Base-by-base conservation (phyloP, 2,797 vertebrate species). In the Hypotaenidia philippensis region DNA sequence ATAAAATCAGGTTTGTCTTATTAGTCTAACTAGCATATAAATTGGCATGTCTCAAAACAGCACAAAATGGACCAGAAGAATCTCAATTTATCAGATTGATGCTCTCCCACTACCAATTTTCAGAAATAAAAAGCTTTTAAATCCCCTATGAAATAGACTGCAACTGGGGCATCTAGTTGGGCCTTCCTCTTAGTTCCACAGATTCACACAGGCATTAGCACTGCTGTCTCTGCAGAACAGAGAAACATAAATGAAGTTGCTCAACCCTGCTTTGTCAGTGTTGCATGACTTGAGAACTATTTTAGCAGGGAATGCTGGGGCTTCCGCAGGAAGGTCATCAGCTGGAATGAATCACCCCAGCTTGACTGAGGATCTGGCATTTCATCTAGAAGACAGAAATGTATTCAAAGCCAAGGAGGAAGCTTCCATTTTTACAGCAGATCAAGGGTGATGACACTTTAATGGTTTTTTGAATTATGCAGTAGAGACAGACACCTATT, bases 381-480 rank as follows among this genome's bases (percentile, higher is more conserved):
- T 93, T 94, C 74, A n/a, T 64, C 86, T 47, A 59, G 32, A 85
- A 81, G 38, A 25, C 52, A 88, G 68, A 89, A 65, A 64, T 6
- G 20, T 44, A 71, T 89, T 91, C 75, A 87, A 69, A 92, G 68
- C 49, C 64, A 70, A 77, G 56, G 32, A 87, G 25, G 41, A 83
- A 77, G 50, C 68, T 85, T 80, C 75, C 60, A 49, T 87, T 95
- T 93, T 78, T 69, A 59, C 25, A 84, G 82, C 29, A 88, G 85
- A 81, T 66, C 50, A 52, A 86, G 70, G 47, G 74, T 83, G 72
- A 60, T 71, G 65, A 52, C 79, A 78, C 34, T 57, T 79, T 2
- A 72, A 59, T 66, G 27, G 2, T 18, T 85, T 92, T 91, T 60
- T 87, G 21, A 83, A 80, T 83, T 77, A 77, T 50, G 60, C 78